A percentile compares a stretch with the other conserved stretches of the same genome.
Conservation (phyloP, 2,113 vertebrate genomes). For the Ameiurus melas region DNA sequence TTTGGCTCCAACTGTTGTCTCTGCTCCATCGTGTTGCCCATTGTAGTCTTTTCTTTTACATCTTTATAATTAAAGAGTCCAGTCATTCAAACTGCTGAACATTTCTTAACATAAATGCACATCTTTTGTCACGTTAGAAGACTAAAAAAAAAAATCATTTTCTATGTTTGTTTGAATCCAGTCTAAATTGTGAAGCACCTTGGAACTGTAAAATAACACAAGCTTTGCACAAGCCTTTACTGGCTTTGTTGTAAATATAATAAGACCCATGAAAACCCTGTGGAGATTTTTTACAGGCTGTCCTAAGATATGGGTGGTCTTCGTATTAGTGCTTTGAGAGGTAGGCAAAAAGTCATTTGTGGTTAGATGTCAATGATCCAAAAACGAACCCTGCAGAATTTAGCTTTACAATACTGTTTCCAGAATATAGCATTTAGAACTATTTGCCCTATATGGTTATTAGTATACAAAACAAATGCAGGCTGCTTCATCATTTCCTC, state of each 20-base stretch:
- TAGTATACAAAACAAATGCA: background rate
- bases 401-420: slow-evolving; percentile 20
- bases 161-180: slow-evolving; percentile 71
- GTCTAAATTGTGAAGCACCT: slow-evolving; percentile 67
- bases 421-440: background rate
- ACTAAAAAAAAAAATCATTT: slow-evolving; percentile 60
- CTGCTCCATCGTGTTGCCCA: no score
- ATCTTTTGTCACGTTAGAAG: slow-evolving; percentile 43
- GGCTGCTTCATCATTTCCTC: slow-evolving; percentile 10
- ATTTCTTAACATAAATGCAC: slow-evolving; percentile 66
- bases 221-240: slow-evolving; percentile 30
- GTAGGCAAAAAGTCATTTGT: slow-evolving; percentile 7
- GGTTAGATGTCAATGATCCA: slow-evolving; percentile 34
- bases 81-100: slow-evolving; percentile 71
- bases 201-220: slow-evolving; percentile 47
- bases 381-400: slow-evolving; percentile 3
- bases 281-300: slow-evolving; percentile 38
- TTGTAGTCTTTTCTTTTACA: slow-evolving; percentile 60
- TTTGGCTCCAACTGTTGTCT: slow-evolving; percentile 23
- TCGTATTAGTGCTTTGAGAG: slow-evolving; percentile 35
- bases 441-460: slow-evolving; percentile 2
- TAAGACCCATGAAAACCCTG: slow-evolving; percentile 34
- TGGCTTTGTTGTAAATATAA: slow-evolving; percentile 49
- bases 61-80: slow-evolving; percentile 64
- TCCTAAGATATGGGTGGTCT: slow-evolving; percentile 41